A percentile compares a stretch with the other conserved stretches of the same genome.
These are phyloP conservation scores for Caranx melampygus DNA, from an alignment of 2,113 vertebrate species.

Conservation along the genomic window DNA sequence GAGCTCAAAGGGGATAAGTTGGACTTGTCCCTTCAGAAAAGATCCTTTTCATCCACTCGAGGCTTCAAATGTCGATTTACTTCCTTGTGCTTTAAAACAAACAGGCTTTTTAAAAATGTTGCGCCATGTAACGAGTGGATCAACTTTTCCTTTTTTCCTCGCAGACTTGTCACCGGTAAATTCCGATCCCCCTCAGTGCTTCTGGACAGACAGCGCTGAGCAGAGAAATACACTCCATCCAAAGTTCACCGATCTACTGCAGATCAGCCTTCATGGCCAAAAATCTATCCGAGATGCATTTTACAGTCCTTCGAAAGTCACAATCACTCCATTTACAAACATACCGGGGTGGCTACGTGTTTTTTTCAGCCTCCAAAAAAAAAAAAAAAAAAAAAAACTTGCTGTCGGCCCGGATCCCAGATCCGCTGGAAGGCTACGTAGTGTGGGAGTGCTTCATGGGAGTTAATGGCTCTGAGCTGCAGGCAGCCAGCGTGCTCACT, in stretches of 20 bases:
- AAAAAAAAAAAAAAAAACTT: slow-evolving; percentile 48
- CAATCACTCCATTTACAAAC: slow-evolving; percentile 34
- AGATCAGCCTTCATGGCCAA: neutral
- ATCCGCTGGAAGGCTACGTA: slow-evolving; percentile 48
- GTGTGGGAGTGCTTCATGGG: slow-evolving; percentile 64
- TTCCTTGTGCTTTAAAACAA: neutral
- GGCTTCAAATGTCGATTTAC: neutral
- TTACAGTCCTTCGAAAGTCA: neutral
- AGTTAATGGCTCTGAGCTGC: slow-evolving; percentile 33
- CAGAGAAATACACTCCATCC: slow-evolving; percentile 43
- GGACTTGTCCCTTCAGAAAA: neutral
- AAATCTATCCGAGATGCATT: neutral
- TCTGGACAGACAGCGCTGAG: slow-evolving; percentile 38
- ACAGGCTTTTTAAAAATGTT: neutral
- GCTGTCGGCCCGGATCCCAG: slow-evolving; percentile 61
- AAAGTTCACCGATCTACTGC: slow-evolving; percentile 41
- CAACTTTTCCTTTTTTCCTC: slow-evolving; percentile 31
- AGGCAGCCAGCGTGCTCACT: slow-evolving; percentile 28
- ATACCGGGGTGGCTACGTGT: slow-evolving; percentile 47
- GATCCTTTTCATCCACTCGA: slow-evolving; percentile 15
- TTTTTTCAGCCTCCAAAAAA: slow-evolving; percentile 41
- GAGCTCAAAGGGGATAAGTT: neutral
- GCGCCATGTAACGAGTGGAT: slow-evolving; percentile 15
- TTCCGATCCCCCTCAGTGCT: slow-evolving; percentile 68
- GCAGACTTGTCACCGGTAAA: slow-evolving; percentile 75